Evolutionary conservation across 2,797 vertebrate genomes (phyloP).

Genomic region (Cottoperca gobio): DNA sequence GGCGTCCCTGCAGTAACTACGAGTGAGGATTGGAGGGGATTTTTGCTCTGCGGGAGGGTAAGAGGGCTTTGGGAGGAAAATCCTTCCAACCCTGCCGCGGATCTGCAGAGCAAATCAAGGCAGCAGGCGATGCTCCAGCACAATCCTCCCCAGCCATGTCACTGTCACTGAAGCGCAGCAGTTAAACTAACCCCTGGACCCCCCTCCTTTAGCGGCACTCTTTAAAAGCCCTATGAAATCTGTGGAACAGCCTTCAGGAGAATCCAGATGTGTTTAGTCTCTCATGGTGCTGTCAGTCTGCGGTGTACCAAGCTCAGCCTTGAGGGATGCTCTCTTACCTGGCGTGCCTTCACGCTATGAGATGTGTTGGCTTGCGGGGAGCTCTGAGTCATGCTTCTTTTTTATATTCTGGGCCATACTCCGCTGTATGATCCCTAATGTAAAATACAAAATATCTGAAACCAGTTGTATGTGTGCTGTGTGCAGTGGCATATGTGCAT

Average conservation of each 20-base stretch:
- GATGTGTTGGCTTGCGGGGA: conserved; percentile 23
- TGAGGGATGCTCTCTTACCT: conserved; percentile 47
- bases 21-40: conserved; percentile 68
- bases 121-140: conserved; percentile 61
- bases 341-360: conserved; percentile 31
- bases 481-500: conserved; percentile 21
- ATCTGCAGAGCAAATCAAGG: conserved; percentile 75
- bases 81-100: conserved; percentile 65
- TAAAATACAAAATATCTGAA: background rate
- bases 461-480: conserved; percentile 6
- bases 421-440: background rate
- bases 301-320: conserved; percentile 21
- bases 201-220: conserved; percentile 16
- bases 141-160: conserved; percentile 59
- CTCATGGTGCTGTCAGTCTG: conserved; percentile 35
- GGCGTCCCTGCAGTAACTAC: conserved; percentile 55
- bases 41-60: conserved; percentile 74
- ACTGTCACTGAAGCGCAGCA: conserved; percentile 57
- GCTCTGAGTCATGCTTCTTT: conserved; percentile 26
- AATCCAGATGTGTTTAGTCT: conserved; percentile 61
- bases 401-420: conserved; percentile 15
- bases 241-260: conserved; percentile 30
- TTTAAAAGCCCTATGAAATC: conserved; percentile 41
- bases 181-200: conserved; percentile 54
- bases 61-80: conserved; percentile 73